A percentile compares a stretch with the other conserved stretches of the same genome.
phyloP scores from a whole-genome alignment of 2,797 vertebrate species.

The Sebastes paucispinis region DNA sequence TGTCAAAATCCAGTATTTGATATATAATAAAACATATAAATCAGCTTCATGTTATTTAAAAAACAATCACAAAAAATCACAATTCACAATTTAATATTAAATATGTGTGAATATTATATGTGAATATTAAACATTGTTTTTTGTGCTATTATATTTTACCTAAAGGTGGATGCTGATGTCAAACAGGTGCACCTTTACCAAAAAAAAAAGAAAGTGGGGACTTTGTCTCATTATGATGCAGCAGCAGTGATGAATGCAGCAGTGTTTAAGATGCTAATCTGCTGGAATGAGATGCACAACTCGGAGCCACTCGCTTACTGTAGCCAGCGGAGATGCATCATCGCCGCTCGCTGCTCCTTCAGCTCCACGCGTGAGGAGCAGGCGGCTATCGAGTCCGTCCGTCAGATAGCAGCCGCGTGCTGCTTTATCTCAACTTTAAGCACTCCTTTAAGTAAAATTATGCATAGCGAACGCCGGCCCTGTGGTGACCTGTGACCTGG shows the following conservation, averaged over 20 bases:
- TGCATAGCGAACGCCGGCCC: slow-evolving; percentile 54
- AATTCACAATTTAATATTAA: neutral
- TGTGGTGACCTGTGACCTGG: slow-evolving; percentile 62
- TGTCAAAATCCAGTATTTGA: neutral
- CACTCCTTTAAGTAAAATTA: slow-evolving; percentile 51
- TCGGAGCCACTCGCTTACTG: slow-evolving; percentile 58
- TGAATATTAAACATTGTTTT: neutral
- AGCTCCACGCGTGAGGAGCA: slow-evolving; percentile 34
- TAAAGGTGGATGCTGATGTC: slow-evolving; percentile 28
- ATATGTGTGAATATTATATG: neutral
- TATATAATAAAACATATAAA: neutral
- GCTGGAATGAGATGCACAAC: slow-evolving; percentile 69
- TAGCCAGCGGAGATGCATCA: slow-evolving; percentile 69
- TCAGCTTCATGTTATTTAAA: neutral
- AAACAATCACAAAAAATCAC: neutral
- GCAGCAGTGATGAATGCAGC: slow-evolving; percentile 65
- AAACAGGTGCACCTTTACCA: slow-evolving; percentile 65
- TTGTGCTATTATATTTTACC: neutral
- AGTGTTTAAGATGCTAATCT: slow-evolving; percentile 78
- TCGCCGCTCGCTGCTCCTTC: slow-evolving; percentile 31
- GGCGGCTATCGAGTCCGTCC: slow-evolving; percentile 23
- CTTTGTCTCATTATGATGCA: slow-evolving; percentile 65
- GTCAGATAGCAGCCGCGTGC: slow-evolving; percentile 60
- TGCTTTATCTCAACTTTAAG: slow-evolving; percentile 68
- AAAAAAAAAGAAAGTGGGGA: slow-evolving; percentile 27